phyloP scores from a whole-genome alignment of 2,797 vertebrate genomes.

The Okamejei kenojei region DNA sequence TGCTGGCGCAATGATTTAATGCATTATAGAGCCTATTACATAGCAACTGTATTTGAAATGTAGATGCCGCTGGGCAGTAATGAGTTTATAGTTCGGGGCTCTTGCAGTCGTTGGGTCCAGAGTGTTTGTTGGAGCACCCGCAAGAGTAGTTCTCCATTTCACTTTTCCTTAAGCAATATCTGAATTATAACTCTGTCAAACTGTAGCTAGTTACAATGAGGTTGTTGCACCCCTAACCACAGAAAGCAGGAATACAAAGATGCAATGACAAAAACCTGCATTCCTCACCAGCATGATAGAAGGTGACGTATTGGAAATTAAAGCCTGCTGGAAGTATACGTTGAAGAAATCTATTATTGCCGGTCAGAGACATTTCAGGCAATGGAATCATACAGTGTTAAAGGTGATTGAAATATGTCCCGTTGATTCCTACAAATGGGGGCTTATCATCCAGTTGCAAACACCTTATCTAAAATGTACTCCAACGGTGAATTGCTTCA shows the following conservation, averaged over 20 bases:
- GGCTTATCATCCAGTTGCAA: constrained; percentile 19
- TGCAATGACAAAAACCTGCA: neutral
- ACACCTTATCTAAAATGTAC: constrained; percentile 6
- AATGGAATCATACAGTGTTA: neutral
- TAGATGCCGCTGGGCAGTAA: neutral
- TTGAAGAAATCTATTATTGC: neutral
- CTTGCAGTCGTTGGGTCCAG: neutral
- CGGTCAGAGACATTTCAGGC: neutral
- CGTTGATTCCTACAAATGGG: neutral
- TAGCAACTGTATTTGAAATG: neutral
- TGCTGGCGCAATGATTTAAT: neutral
- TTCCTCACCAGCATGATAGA: neutral
- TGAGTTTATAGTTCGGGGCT: neutral
- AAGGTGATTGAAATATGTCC: neutral
- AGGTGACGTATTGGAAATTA: neutral
- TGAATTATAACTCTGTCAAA: neutral
- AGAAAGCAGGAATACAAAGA: neutral
- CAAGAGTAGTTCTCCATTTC: neutral
- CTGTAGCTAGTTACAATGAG: neutral
- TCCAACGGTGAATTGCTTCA: constrained; percentile 6
- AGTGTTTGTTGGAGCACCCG: neutral
- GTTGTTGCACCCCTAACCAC: neutral
- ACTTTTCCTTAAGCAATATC: neutral
- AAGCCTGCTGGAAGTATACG: neutral
- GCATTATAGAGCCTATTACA: neutral